Evolutionary conservation across 2,113 vertebrate species (phyloP).

Genomic region (Perognathus longimembris): DNA sequence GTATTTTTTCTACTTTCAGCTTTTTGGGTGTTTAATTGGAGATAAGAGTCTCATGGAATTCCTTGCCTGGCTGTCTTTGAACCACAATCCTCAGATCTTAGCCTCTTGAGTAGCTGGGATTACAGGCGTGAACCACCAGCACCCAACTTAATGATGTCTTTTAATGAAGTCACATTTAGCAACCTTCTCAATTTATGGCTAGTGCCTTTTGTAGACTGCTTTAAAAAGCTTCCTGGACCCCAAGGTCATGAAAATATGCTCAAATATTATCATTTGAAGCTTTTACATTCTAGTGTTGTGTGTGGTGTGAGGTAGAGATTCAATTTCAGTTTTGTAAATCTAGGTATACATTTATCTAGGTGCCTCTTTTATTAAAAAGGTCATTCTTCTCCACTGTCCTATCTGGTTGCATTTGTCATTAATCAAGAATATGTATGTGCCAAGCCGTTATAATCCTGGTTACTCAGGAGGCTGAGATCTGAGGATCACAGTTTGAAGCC

Average conservation of each 20-base stretch:
- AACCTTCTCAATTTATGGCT: not conserved
- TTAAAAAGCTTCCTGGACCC: not conserved
- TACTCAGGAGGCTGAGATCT: too few species aligned
- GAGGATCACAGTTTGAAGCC: too few species aligned
- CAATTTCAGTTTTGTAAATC: constrained; percentile 12
- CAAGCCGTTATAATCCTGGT: too few species aligned
- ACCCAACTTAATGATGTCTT: not conserved
- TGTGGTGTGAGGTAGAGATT: not conserved
- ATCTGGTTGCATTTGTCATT: not conserved
- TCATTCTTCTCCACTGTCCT: not conserved
- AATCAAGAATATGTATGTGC: not conserved
- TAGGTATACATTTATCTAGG: not conserved
- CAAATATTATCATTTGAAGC: not conserved
- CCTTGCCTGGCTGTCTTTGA: too few species aligned
- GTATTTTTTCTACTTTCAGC: too few species aligned
- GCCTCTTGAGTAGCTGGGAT: too few species aligned
- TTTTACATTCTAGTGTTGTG: not conserved
- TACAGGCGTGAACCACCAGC: too few species aligned
- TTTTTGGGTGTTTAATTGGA: too few species aligned
- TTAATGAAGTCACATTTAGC: constrained; percentile 26
- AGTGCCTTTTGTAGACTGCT: not conserved
- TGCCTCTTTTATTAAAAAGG: not conserved
- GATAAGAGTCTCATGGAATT: too few species aligned
- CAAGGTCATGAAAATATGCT: not conserved
- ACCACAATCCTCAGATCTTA: too few species aligned